phyloP scores from a whole-genome alignment of 2,797 vertebrate genomes.

The Pempheris klunzingeri region DNA sequence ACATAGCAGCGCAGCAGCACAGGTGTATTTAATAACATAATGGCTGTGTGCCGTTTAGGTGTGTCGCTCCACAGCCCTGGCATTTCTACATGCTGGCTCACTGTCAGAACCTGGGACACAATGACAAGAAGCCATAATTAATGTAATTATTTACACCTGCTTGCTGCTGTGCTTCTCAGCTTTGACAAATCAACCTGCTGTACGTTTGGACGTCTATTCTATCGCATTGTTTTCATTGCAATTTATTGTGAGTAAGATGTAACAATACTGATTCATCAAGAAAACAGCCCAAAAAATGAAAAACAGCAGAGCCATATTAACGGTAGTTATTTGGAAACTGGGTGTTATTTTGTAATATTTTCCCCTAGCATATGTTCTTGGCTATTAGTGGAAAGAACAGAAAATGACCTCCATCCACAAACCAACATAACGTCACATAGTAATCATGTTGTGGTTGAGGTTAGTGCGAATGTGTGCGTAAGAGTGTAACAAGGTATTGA shows the following conservation, averaged over 20 bases:
- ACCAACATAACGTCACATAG: conserved; percentile 45
- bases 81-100: not conserved
- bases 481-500: conserved; percentile 50
- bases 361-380: conserved; percentile 54
- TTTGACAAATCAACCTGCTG: not conserved
- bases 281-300: conserved; percentile 12
- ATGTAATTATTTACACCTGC: not conserved
- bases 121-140: not conserved
- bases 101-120: not conserved
- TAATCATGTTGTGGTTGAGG: conserved; percentile 54
- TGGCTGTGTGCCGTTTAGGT: not conserved
- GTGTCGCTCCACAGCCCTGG: not conserved
- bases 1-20: not conserved
- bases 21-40: not conserved
- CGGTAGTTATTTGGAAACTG: conserved; percentile 31
- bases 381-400: conserved; percentile 39
- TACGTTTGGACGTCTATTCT: not conserved
- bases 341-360: conserved; percentile 44
- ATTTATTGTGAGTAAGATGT: not conserved
- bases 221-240: not conserved
- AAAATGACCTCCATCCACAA: conserved; percentile 46
- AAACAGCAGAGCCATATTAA: conserved; percentile 12
- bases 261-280: conserved; percentile 9
- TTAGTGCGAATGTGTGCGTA: conserved; percentile 25
- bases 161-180: not conserved